phyloP scores from a whole-genome alignment of 2,888 invertebrate genomes.

The Spialia ferax region DNA sequence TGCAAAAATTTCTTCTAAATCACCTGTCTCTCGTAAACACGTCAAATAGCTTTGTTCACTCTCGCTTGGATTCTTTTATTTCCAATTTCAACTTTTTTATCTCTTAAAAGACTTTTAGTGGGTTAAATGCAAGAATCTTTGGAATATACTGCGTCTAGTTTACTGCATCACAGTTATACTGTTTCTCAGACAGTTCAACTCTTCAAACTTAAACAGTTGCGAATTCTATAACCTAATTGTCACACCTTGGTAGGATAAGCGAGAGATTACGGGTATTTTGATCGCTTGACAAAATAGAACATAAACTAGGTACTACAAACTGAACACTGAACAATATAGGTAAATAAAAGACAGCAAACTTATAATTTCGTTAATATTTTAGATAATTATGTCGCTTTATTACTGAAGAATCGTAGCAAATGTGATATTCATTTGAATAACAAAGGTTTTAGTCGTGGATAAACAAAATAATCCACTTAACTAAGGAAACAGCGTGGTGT shows the following conservation, averaged over 20 bases:
- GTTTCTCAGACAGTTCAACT: not conserved
- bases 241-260: not conserved
- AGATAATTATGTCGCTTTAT: too few relatives aligned
- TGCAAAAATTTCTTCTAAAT: not conserved
- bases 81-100: not conserved
- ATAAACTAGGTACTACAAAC: too few relatives aligned
- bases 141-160: not conserved
- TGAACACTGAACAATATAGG: too few relatives aligned
- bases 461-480: too few relatives aligned
- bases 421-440: too few relatives aligned
- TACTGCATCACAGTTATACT: not conserved
- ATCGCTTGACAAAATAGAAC: too few relatives aligned
- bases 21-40: not conserved
- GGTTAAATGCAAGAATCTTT: not conserved
- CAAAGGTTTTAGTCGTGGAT: too few relatives aligned
- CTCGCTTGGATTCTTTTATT: not conserved
- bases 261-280: not conserved
- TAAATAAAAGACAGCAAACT: too few relatives aligned
- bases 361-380: too few relatives aligned
- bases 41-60: not conserved
- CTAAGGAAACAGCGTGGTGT: too few relatives aligned
- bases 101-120: not conserved
- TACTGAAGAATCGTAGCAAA: too few relatives aligned
- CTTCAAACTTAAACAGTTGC: conserved; percentile 2
- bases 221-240: conserved; percentile 1